Base-by-base conservation (phyloP, 2,113 vertebrate genomes). In the Lethenteron camtschaticum region DNA sequence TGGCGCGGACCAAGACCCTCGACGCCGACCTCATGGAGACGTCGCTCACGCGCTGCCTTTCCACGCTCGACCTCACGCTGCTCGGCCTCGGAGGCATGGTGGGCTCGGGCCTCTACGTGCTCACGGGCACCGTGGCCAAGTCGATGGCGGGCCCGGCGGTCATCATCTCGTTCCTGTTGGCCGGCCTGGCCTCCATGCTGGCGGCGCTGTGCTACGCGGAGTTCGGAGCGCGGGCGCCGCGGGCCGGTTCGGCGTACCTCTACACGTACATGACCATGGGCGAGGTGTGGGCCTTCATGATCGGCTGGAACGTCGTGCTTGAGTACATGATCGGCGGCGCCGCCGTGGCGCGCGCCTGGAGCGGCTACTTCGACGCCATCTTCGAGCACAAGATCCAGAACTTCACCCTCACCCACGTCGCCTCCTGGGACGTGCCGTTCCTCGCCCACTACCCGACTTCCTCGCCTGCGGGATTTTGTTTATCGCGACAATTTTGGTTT, bases 271-370 rank as follows among this genome's bases (percentile, higher is more conserved):
- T 97, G 68, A 94, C 89, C 0, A 81, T 95, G 73, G 94, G 94
- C 0, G 94, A 97, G 75, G 77, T 97, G 68, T 97, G 91, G 91
- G 94, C 94, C 70, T 97, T 96, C 75, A 83, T 97, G 68, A 95
- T 97, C 0, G 90, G 94, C 70, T 97, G 94, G 94, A 95, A 96
- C 0, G 85, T 95, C 60, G 81, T 96, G 70, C 78, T 96, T 70
- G 90, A 95, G 78, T 94, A 94, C 74, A 86, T 95, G 84, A 92
- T 96, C 0, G 90, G 89, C 0, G 90, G 89, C 0, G 94, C 94
- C 0, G 90, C 91, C 0, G 88, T 91, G 70, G 89, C 94, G 55
- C 82, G 88, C 1, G 94, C 90, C 4, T 96, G 94, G 89, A 97
- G 91, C 0, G 86, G 88, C 73, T 96, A 91, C 74, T 77, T 96